Base-by-base conservation (phyloP, 2,113 vertebrate genomes). In the Nicator chloris region DNA sequence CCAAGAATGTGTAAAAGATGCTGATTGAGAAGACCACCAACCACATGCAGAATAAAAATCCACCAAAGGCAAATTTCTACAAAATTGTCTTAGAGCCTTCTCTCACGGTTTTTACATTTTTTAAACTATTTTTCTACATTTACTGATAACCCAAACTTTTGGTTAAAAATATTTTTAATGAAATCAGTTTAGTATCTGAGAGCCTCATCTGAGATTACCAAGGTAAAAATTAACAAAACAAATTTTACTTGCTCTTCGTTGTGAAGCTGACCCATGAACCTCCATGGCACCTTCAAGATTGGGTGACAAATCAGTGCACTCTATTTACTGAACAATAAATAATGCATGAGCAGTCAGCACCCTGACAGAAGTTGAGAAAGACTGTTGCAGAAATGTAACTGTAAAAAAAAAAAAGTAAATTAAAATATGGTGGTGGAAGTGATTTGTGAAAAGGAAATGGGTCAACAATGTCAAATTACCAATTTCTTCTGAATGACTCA, bases 301-400 rank as follows among this genome's bases (percentile, higher is more conserved):
- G 80, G 75, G 39, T 91, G 82, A 86, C 63, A 80, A 91, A 92
- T 91, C 49, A 60, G 47, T 50, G 39, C 31, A n/a, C 49, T 27
- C 5, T 45, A 44, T 68, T 65, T 76, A 53, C 73, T 53, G 63
- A 95, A 44, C 54, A 90, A 87, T 87, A 94, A 76, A 94, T 95
- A 80, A 95, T 93, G 90, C 90, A 95, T 89, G 68, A 95, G 70
- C 84, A 94, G 30, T 63, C 61, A 72, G 86, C 76, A 82, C 70
- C 66, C 63, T 51, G 51, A 59, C 61, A 93, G 92, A 83, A 96
- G 64, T 42, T 90, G 88, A 92, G 64, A 94, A 88, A 78, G 45
- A 57, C 24, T 93, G 56, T n/a, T 92, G 59, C 45, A 63, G 51
- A 85, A 91, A 33, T 77, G 31, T 49, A 93, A 82, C 49, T 86